Evolutionary conservation across 2,888 invertebrate genomes (phyloP).

Genomic region (Synergus japonicus): DNA sequence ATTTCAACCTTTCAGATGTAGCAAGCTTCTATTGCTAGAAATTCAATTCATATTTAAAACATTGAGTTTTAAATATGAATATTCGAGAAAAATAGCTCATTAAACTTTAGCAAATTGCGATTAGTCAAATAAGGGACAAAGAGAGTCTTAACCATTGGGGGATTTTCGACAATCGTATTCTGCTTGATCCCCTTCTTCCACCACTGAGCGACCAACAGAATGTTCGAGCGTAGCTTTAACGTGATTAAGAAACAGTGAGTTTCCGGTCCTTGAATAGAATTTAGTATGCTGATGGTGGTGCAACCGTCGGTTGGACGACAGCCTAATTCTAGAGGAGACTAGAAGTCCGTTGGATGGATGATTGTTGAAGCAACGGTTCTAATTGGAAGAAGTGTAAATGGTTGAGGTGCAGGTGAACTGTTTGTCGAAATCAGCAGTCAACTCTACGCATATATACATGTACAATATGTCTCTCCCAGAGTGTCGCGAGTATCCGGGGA

Average conservation of each 20-base stretch:
- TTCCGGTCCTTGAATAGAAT: slow-evolving; percentile 55
- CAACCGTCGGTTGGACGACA: slow-evolving; percentile 65
- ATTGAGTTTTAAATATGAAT: neutral
- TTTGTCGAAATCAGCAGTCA: slow-evolving; percentile 74
- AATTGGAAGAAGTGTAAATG: slow-evolving; percentile 44
- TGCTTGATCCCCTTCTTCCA: neutral
- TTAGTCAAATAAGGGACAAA: neutral
- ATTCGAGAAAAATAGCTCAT: neutral
- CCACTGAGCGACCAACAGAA: slow-evolving; percentile 3
- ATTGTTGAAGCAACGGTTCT: slow-evolving; percentile 26
- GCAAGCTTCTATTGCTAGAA: no score
- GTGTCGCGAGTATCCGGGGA: neutral
- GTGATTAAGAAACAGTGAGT: slow-evolving; percentile 67
- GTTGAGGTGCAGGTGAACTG: slow-evolving; percentile 59
- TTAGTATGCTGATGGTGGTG: slow-evolving; percentile 64
- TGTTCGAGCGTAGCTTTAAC: slow-evolving; percentile 61
- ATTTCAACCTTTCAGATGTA: no score
- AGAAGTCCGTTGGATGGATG: slow-evolving; percentile 44
- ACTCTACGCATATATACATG: slow-evolving; percentile 55
- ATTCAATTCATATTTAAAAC: neutral
- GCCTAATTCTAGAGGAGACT: slow-evolving; percentile 65
- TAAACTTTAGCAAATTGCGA: neutral
- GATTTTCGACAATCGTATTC: neutral
- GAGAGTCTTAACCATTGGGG: no score
- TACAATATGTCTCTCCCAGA: neutral